phyloP scores from a whole-genome alignment of 2,113 vertebrate genomes.

The Pelusios castaneus region DNA sequence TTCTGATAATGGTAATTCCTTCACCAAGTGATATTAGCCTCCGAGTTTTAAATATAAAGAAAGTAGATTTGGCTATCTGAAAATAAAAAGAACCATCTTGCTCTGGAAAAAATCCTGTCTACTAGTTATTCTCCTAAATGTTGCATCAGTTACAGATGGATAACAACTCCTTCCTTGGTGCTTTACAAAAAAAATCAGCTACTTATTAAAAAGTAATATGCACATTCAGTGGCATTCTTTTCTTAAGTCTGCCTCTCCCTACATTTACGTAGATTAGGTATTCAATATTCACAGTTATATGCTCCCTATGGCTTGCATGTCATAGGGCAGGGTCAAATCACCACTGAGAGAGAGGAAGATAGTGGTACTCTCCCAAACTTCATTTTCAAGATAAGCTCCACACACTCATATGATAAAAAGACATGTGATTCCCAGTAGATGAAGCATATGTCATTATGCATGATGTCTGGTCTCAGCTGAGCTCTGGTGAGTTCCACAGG shows the following conservation, averaged over 20 bases:
- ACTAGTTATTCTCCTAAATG: not conserved
- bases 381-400: slow-evolving; percentile 6
- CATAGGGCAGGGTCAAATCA: not conserved
- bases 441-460: slow-evolving; percentile 46
- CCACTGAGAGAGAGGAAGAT: not conserved
- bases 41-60: not conserved
- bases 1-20: slow-evolving; percentile 10
- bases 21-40: not conserved
- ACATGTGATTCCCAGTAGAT: slow-evolving; percentile 3
- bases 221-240: no score
- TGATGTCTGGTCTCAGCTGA: not conserved
- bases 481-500: not conserved
- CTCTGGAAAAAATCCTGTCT: not conserved
- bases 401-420: slow-evolving; percentile 37
- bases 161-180: not conserved
- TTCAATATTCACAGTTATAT: no score
- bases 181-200: no score
- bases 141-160: not conserved
- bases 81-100: slow-evolving; percentile 17
- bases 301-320: no score
- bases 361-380: not conserved
- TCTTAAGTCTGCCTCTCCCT: no score
- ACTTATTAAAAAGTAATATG: no score
- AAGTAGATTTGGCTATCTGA: not conserved
- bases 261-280: no score